A percentile compares a stretch with the other conserved stretches of the same genome.
These are phyloP conservation scores for Miichthys miiuy DNA, from an alignment of 2,797 vertebrate species.

Conservation along the genomic window DNA sequence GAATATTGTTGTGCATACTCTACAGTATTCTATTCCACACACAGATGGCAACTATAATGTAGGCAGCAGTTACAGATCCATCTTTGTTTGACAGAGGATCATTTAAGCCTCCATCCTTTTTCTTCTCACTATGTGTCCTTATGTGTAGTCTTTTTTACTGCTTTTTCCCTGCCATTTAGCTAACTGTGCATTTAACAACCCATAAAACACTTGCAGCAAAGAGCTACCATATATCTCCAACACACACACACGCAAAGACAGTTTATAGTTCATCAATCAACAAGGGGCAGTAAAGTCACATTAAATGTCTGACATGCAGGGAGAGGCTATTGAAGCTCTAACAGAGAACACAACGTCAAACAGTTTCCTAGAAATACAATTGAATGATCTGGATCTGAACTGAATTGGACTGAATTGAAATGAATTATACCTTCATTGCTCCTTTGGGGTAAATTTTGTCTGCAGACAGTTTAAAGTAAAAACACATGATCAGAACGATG, in stretches of 20 bases:
- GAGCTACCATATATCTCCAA: neutral
- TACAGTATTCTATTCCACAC: no score
- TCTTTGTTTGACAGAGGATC: neutral
- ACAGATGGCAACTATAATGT: no score
- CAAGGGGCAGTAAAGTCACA: constrained; percentile 35
- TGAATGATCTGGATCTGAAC: constrained; percentile 15
- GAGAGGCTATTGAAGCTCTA: constrained; percentile 21
- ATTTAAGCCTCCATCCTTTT: neutral
- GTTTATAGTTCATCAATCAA: constrained; percentile 32
- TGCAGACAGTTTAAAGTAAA: constrained; percentile 42
- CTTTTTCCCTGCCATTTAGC: neutral
- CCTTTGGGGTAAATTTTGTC: constrained; percentile 28
- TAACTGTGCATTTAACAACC: constrained; percentile 24
- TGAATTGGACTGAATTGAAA: constrained; percentile 26
- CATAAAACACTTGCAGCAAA: constrained; percentile 15
- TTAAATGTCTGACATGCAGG: constrained; percentile 30
- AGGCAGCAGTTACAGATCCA: neutral
- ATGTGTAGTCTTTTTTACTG: neutral
- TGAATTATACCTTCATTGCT: constrained; percentile 25
- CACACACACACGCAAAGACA: constrained; percentile 5
- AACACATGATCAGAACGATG: constrained; percentile 47
- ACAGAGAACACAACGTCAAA: constrained; percentile 37
- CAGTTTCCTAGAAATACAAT: constrained; percentile 29
- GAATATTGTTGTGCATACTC: no score
- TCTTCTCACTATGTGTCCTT: neutral